Evolutionary conservation across 2,888 invertebrate species (phyloP), one percentile per base, ranked within the genome.

Genomic region (Hybos culiciformis): DNA sequence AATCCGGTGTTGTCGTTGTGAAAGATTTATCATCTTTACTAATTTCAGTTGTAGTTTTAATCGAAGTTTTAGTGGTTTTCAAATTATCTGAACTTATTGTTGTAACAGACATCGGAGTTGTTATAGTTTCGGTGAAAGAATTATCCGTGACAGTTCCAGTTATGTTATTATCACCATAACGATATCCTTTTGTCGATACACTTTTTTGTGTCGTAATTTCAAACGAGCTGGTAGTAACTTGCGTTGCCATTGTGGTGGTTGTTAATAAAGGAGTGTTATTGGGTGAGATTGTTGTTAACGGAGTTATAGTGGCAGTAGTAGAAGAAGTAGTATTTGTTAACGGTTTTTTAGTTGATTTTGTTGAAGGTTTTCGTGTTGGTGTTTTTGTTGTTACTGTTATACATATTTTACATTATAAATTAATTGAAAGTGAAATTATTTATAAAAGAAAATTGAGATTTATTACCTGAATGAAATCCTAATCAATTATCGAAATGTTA

Each of bases 151-250:
- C 52, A 18, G 54, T 48, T 49, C 57, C 62, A 18, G 63, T 66
- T 41, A 62, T 65, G 49, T 63, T 63, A 50, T 63, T 63, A 40
- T 63, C 66, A 45, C 63, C 66, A 56, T 63, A 63, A n/a, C 66
- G 59, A 1, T 63, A 59, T 21, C 15, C 23, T 14, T 24, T 43
- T 44, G 17, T 48, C 39, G 41, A 43, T 39, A 46, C 43, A 47
- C 46, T 47, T 45, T 29, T 47, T 48, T 21, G 42, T 41, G 44
- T 44, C 21, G 19, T 32, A 19, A 17, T 37, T 39, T 48, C 44
- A 23, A 4, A 43, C 14, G 40, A 24, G 31, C 42, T 36, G 12
- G 31, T 11, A 5, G 42, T 42, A 15, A 47, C 48, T n/a, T 47
- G 11, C 17, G 45, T 44, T 14, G 42, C 37, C 15, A 43, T 50